Conservation (phyloP, 2,797 vertebrate genomes). For the Pantherophis vulpinus region DNA sequence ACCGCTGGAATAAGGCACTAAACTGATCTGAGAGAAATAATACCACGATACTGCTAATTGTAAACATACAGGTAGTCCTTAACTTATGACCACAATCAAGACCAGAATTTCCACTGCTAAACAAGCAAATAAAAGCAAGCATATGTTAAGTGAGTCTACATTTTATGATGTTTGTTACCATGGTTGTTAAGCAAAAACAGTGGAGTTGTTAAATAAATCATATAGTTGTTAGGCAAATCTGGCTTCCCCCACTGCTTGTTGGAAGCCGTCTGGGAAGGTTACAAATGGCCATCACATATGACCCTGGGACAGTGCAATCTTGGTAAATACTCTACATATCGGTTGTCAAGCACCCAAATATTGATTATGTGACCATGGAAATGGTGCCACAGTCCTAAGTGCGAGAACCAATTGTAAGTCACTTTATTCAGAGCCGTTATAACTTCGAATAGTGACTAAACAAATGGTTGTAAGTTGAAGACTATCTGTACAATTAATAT, state of each 20-base stretch:
- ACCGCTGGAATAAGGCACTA: not conserved
- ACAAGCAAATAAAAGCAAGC: not conserved
- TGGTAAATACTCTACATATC: not conserved
- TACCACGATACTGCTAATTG: not conserved
- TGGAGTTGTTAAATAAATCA: not conserved
- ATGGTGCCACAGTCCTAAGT: not conserved
- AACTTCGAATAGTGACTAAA: not conserved
- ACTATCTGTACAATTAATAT: not conserved
- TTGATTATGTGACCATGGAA: not conserved
- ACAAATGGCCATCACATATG: not conserved
- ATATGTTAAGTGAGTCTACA: not conserved
- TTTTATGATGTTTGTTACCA: not conserved
- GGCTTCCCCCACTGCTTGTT: not conserved
- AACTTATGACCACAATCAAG: not conserved
- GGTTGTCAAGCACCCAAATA: not conserved
- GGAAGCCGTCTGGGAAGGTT: not conserved
- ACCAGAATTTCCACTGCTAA: not conserved
- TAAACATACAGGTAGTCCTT: not conserved
- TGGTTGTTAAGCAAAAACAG: not conserved
- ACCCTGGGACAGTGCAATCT: not conserved
- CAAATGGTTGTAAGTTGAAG: not conserved
- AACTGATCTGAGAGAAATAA: not conserved
- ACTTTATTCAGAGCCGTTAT: not conserved
- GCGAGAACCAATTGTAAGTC: not conserved
- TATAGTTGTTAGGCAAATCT: not conserved